Evolutionary conservation across 1,140 invertebrate species (phyloP), one percentile per base, ranked within the genome.

Genomic region (Uloborus diversus): DNA sequence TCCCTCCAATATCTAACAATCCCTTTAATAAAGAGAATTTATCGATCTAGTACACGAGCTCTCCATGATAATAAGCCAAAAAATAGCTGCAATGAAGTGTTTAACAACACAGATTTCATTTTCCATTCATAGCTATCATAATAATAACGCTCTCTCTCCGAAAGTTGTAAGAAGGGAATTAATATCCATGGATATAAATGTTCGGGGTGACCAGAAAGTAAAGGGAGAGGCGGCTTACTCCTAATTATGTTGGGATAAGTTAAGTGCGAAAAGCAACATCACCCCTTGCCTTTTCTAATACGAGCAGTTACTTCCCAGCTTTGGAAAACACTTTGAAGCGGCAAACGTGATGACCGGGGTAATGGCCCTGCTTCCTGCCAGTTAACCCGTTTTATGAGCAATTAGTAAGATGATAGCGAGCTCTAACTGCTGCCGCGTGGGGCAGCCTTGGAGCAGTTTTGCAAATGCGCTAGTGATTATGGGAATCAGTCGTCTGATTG

Each of bases 361-460:
- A 59, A 59, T 59, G 56, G 56, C 56, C 14, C 28, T 59, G 25
- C 56, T 59, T 59, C 56, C 56, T 59, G 56, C 25, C 25, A 28
- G 25, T 59, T 59, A 59, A 59, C 56, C 56, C 56, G 56, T 28
- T 59, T 59, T 59, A 59, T 59, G 56, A 30, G 56, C 56, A 59
- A 59, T 59, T 59, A 59, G 56, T 59, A 59, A 59, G 56, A 59
- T 28, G 56, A 59, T 59, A 59, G 56, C 32, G 56, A 28, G 28
- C 27, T 25, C 32, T 30, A 27, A 59, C 56, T 30, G 56, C 25
- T 11, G 23, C 25, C 23, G 14, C 14, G n/a, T 25, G 23, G 5
- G 9, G 27, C 32, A 28, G 56, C 28, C 56, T 28, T 30, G 56
- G n/a, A 53, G 51, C 51, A 9, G 25, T 53, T 53, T 53, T n/a